These are phyloP conservation scores for Chloroceryle amazona DNA, from an alignment of 2,797 vertebrate genomes.

Conservation along the genomic window DNA sequence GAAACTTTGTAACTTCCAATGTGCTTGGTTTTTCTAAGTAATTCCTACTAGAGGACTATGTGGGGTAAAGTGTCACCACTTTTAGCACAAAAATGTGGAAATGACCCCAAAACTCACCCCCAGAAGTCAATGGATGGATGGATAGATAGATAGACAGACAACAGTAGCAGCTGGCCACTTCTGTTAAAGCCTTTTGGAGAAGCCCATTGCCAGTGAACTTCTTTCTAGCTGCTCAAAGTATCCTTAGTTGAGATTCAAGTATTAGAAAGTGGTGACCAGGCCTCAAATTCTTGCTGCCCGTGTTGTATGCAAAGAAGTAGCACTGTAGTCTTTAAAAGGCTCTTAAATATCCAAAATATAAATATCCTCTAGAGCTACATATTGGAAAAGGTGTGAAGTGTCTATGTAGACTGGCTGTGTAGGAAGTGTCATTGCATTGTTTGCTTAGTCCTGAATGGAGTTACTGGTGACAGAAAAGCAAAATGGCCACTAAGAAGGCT, in stretches of 20 bases:
- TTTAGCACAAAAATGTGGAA: background rate
- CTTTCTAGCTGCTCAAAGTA: background rate
- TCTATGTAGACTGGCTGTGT: background rate
- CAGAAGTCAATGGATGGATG: background rate
- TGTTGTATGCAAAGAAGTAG: background rate
- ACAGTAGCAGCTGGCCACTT: background rate
- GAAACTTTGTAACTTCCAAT: constrained; percentile 12
- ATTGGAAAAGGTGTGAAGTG: background rate
- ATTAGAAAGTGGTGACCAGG: background rate
- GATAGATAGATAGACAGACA: background rate
- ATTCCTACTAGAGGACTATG: background rate
- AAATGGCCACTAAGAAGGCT: background rate
- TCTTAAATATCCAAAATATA: background rate
- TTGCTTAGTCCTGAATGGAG: background rate
- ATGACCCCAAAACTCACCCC: background rate
- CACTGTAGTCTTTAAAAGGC: background rate
- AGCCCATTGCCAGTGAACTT: background rate
- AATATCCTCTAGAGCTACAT: background rate
- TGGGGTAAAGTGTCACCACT: background rate
- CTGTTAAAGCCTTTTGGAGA: background rate
- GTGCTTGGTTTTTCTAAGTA: background rate
- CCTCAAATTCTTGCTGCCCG: background rate
- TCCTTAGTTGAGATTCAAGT: background rate
- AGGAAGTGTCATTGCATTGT: background rate
- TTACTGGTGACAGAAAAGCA: background rate